A percentile compares a stretch with the other conserved stretches of the same genome.
phyloP scores from a whole-genome alignment of 2,888 invertebrate species.

The Ochlodes sylvanus region DNA sequence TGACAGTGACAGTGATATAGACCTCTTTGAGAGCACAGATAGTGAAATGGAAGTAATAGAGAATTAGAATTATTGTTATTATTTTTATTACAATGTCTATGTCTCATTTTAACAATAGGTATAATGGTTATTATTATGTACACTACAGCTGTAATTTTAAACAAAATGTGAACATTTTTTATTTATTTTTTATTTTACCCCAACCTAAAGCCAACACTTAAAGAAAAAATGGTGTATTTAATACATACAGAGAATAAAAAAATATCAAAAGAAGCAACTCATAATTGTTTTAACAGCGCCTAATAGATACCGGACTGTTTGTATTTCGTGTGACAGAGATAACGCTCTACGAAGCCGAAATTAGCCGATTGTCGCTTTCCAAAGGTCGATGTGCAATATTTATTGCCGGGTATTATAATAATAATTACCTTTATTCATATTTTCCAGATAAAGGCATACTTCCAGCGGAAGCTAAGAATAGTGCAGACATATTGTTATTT shows the following conservation, averaged over 20 bases:
- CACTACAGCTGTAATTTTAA: neutral
- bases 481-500: too few relatives aligned
- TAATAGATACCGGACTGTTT: slow-evolving; percentile 12
- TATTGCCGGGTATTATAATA: too few relatives aligned
- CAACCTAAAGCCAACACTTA: slow-evolving; percentile 22
- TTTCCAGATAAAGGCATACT: too few relatives aligned
- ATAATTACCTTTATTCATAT: too few relatives aligned
- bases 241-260: slow-evolving; percentile 14
- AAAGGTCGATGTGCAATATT: too few relatives aligned
- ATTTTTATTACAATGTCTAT: neutral
- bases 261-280: slow-evolving; percentile 12
- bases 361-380: too few relatives aligned
- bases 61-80: too few relatives aligned
- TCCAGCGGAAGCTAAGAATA: too few relatives aligned
- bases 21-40: slow-evolving; percentile 21
- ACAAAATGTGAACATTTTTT: slow-evolving; percentile 8
- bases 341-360: too few relatives aligned
- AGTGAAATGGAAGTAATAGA: slow-evolving; percentile 35
- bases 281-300: slow-evolving; percentile 20
- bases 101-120: slow-evolving; percentile 9
- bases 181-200: too few relatives aligned
- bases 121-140: slow-evolving; percentile 13
- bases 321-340: neutral
- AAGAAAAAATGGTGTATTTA: slow-evolving; percentile 26
- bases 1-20: slow-evolving; percentile 16